These are phyloP conservation scores for Euborellia annulipes DNA, from an alignment of 1,140 invertebrate species.

Conservation along the genomic window DNA sequence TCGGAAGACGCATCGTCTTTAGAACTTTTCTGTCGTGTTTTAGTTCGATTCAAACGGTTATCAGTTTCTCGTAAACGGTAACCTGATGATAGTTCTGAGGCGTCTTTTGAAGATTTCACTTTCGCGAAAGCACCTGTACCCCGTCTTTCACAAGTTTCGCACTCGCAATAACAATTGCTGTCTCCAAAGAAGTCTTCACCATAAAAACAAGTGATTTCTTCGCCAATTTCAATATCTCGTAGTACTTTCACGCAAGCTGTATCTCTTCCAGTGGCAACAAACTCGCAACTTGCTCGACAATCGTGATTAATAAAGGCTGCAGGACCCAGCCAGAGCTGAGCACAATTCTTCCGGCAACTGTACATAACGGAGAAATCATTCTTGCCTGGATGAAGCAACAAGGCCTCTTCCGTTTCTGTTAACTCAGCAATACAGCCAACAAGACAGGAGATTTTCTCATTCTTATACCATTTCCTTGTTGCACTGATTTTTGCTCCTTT, in stretches of 20 bases:
- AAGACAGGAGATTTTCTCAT: constrained; percentile 87
- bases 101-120: constrained; percentile 38
- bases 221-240: constrained; percentile 83
- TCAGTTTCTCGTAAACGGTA: constrained; percentile 89
- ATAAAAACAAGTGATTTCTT: constrained; percentile 98
- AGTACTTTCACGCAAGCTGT: constrained; percentile 96
- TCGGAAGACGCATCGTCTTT: too few species aligned
- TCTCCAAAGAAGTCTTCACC: constrained; percentile 98
- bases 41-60: constrained; percentile 80
- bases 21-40: constrained; percentile 34
- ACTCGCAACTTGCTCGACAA: constrained; percentile 94
- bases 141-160: constrained; percentile 90
- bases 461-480: constrained; percentile 88
- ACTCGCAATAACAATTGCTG: constrained; percentile 91
- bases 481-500: constrained; percentile 92
- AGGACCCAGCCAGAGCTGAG: constrained; percentile 96
- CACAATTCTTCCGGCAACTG: constrained; percentile 95
- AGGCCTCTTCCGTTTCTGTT: constrained; percentile 79
- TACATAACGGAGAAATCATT: constrained; percentile 99
- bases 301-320: constrained; percentile 99
- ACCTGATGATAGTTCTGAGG: constrained; percentile 31
- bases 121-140: constrained; percentile 74
- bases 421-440: constrained; percentile 96
- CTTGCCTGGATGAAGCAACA: constrained; percentile 82
- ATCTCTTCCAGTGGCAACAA: constrained; percentile 89